Evolutionary conservation across 2,797 vertebrate genomes (phyloP), one percentile per base, ranked within the genome.

Genomic region (Stomatorhinus walkeri): DNA sequence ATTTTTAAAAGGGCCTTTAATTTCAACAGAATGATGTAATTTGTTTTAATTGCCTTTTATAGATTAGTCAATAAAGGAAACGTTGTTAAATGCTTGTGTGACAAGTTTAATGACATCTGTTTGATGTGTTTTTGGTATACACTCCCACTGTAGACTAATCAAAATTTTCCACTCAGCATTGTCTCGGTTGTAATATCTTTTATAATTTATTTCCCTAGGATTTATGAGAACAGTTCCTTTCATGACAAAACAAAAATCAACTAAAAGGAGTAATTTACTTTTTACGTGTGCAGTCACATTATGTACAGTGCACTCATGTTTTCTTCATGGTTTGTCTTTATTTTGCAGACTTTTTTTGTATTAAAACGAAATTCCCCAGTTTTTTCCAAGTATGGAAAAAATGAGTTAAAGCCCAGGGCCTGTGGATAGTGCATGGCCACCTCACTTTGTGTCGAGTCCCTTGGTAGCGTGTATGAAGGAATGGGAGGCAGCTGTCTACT

Each of bases 41-140:
- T 89, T 89, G 81, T 89, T 89, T 86, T 52, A 88, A 86, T 54
- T 89, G 59, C 59, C 48, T 54, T 52, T 86, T 76, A 87, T 40
- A 89, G 64, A 89, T 22, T 5, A 54, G 68, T 84, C 28, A 52
- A 48, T 52, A 85, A 76, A 43, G 52, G 83, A 84, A 72, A 76
- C 28, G 85, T 72, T n/a, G 72, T 43, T 54, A 48, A 87, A 89
- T 36, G 19, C 46, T 36, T 54, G 10, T 87, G 48, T 68, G 61
- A 43, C 46, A 40, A 36, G 16, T 87, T 72, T 88, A 87, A 87
- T 87, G n/a, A 46, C 0, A 2, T 88, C 46, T 68, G 61, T 88
- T 88, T 88, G 22, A 72, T 72, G 59, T 88, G 54, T 88, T 68
- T 59, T 88, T 24, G 24, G 59, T 24, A 16, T 16, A 49, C 56